These are phyloP conservation scores for Drosophila antonietae DNA, from an alignment of 2,888 invertebrate genomes.

Conservation along the genomic window DNA sequence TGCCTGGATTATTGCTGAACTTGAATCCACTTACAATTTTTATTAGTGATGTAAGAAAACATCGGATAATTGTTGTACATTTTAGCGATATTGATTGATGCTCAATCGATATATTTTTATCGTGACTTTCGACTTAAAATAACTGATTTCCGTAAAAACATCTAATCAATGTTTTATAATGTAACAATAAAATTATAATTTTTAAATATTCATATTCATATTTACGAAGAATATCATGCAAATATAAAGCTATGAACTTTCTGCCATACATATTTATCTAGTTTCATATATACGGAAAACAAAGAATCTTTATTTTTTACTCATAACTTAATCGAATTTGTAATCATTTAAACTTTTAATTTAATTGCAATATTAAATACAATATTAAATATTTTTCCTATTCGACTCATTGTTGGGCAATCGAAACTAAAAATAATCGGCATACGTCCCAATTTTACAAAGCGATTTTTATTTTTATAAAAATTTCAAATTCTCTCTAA, in stretches of 20 bases:
- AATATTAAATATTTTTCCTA: not conserved
- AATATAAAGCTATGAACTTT: not conserved
- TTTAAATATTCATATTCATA: not conserved
- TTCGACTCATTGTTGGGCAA: not conserved
- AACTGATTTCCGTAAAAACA: not conserved
- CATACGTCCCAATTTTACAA: too few relatives aligned
- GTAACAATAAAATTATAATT: too few relatives aligned
- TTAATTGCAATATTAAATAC: not conserved
- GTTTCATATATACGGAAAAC: not conserved
- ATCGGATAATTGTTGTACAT: conserved; percentile 4
- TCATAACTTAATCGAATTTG: not conserved
- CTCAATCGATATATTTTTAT: not conserved
- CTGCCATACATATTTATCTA: not conserved
- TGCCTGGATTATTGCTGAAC: conserved; percentile 36
- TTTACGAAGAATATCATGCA: too few relatives aligned
- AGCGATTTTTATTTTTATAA: too few relatives aligned
- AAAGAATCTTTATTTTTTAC: not conserved
- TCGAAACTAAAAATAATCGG: not conserved
- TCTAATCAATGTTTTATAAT: not conserved
- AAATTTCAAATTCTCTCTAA: not conserved
- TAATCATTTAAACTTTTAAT: not conserved
- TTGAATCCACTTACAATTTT: conserved; percentile 61
- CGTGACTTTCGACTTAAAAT: not conserved
- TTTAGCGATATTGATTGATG: conserved; percentile 8
- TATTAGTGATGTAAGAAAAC: conserved; percentile 37